phyloP scores from a whole-genome alignment of 2,888 invertebrate genomes.

The Pyrochroa serraticornis region DNA sequence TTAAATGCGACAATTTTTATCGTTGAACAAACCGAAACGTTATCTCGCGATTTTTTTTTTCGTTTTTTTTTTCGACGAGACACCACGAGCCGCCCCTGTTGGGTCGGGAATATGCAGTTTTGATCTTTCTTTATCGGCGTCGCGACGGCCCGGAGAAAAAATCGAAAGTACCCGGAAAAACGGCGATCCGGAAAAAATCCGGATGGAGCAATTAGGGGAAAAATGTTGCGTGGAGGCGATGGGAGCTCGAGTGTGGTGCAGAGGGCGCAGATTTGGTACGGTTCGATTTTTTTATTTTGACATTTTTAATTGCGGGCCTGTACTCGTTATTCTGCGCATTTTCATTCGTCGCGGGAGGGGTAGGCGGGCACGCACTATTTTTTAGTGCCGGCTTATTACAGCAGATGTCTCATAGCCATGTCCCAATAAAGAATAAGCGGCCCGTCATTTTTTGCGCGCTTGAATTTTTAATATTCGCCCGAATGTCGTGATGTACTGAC shows the following conservation, averaged over 20 bases:
- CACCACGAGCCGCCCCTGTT: constrained; percentile 19
- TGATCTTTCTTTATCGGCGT: constrained; percentile 59
- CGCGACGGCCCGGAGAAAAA: constrained; percentile 8
- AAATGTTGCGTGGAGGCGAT: too few relatives aligned
- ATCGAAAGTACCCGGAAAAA: constrained; percentile 13
- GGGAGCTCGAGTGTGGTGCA: constrained; percentile 5
- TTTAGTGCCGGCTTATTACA: constrained; percentile 70
- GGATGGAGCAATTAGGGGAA: background rate
- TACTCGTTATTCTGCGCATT: constrained; percentile 67
- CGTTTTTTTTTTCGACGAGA: background rate
- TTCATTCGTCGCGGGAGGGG: constrained; percentile 59
- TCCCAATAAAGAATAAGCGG: constrained; percentile 60
- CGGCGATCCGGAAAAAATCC: constrained; percentile 11
- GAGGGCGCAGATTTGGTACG: constrained; percentile 34
- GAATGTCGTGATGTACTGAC: constrained; percentile 54
- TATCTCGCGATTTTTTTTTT: background rate
- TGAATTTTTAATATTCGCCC: constrained; percentile 59
- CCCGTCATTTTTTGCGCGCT: constrained; percentile 59
- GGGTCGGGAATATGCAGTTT: constrained; percentile 66
- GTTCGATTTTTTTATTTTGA: constrained; percentile 60
- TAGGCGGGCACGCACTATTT: constrained; percentile 68
- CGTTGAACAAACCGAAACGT: constrained; percentile 12
- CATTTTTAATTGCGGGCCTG: constrained; percentile 65
- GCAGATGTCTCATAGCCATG: constrained; percentile 68
- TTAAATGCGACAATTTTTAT: constrained; percentile 13